Evolutionary conservation across 2,888 invertebrate species (phyloP).

Genomic region (Drosophila nigricruria): DNA sequence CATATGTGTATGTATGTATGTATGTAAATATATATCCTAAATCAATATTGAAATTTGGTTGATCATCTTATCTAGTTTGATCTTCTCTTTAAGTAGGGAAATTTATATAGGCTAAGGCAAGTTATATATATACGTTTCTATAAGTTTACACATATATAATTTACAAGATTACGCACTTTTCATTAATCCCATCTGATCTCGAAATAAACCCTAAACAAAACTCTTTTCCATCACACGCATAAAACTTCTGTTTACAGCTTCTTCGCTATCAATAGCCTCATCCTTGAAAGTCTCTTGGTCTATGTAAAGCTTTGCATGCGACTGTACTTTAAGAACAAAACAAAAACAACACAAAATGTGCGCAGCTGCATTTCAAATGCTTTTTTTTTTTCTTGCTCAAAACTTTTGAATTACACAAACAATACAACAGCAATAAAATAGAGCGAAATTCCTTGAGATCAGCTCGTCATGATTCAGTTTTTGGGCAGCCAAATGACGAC

Average conservation of each 20-base stretch:
- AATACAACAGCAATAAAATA: conserved; percentile 43
- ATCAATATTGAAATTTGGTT: too few species aligned
- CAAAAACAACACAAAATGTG: conserved; percentile 42
- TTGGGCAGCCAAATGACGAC: conserved; percentile 41
- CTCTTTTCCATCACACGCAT: too few species aligned
- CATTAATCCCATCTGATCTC: neutral
- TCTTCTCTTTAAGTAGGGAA: too few species aligned
- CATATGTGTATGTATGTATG: too few species aligned
- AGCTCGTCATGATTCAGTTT: conserved; percentile 21
- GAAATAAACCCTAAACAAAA: neutral
- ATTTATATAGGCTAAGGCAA: too few species aligned
- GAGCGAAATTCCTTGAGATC: conserved; percentile 60
- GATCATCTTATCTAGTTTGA: too few species aligned
- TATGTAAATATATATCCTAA: too few species aligned
- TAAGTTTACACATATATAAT: too few species aligned
- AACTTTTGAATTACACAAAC: conserved; percentile 75
- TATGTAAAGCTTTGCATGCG: conserved; percentile 41
- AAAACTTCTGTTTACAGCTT: conserved; percentile 17
- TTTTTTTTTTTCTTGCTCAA: conserved; percentile 28
- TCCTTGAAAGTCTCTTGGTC: neutral
- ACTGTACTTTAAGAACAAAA: conserved; percentile 42
- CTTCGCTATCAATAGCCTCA: neutral
- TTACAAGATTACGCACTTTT: neutral
- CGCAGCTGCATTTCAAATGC: conserved; percentile 76
- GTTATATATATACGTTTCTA: too few species aligned